These are phyloP conservation scores for Erythrolamprus reginae DNA, from an alignment of 2,113 vertebrate species.

Conservation along the genomic window DNA sequence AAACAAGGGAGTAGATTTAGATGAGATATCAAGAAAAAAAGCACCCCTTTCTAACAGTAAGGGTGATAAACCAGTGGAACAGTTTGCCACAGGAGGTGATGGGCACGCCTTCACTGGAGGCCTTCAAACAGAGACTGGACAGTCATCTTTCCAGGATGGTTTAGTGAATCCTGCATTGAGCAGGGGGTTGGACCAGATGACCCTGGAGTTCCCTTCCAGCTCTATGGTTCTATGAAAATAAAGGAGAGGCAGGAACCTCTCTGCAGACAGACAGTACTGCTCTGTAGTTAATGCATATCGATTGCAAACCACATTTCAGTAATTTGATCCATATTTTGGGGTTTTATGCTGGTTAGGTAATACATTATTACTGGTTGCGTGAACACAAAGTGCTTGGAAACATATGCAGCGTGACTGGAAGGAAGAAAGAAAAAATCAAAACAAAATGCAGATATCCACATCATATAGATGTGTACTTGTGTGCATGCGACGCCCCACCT, in stretches of 20 bases:
- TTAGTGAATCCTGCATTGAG: too few relatives aligned
- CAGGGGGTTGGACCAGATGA: too few relatives aligned
- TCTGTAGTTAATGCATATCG: slow-evolving; percentile 46
- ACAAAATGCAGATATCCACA: slow-evolving; percentile 13
- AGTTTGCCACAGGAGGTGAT: too few relatives aligned
- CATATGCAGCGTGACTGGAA: slow-evolving; percentile 14
- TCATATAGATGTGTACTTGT: slow-evolving; percentile 18
- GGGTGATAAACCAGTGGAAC: too few relatives aligned
- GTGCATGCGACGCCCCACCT: neutral
- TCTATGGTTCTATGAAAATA: too few relatives aligned
- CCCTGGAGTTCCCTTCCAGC: too few relatives aligned
- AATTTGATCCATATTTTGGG: slow-evolving; percentile 25
- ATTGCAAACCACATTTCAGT: slow-evolving; percentile 32
- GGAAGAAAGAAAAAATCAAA: neutral
- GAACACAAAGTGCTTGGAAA: slow-evolving; percentile 18
- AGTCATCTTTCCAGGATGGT: too few relatives aligned
- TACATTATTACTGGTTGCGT: slow-evolving; percentile 26
- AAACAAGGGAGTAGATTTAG: too few relatives aligned
- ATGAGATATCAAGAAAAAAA: too few relatives aligned
- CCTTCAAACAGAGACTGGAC: too few relatives aligned
- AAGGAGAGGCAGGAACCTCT: slow-evolving; percentile 40
- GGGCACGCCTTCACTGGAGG: too few relatives aligned
- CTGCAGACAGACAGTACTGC: slow-evolving; percentile 29
- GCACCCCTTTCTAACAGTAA: too few relatives aligned
- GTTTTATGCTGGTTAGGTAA: slow-evolving; percentile 11